These are phyloP conservation scores for Pantelozetes paolii DNA, from an alignment of 2,888 invertebrate genomes.

Conservation along the genomic window DNA sequence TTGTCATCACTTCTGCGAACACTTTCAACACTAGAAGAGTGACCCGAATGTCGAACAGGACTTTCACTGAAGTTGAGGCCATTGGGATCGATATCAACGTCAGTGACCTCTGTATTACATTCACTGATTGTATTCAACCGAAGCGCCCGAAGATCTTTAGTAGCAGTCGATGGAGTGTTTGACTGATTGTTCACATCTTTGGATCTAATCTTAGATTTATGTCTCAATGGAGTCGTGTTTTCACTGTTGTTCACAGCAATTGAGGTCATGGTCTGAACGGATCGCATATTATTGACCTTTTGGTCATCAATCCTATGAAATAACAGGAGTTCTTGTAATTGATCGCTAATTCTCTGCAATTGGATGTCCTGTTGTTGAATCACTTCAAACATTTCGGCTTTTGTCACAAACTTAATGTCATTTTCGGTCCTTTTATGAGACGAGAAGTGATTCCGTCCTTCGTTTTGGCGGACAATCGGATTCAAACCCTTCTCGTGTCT, in stretches of 20 bases:
- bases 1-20: background rate
- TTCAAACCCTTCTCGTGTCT: background rate
- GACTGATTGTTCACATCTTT: background rate
- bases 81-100: conserved; percentile 8
- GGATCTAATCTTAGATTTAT: background rate
- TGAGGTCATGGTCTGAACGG: conserved; percentile 25
- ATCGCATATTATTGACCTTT: background rate
- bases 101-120: background rate
- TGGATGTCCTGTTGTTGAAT: conserved; percentile 21
- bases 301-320: conserved; percentile 6
- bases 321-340: background rate
- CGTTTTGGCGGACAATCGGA: background rate
- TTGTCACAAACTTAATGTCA: background rate
- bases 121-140: conserved; percentile 23
- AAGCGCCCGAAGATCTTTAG: conserved; percentile 26
- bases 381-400: conserved; percentile 3
- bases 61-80: conserved; percentile 25
- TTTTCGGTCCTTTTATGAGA: background rate
- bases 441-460: too few species aligned
- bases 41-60: background rate
- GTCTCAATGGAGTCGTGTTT: conserved; percentile 9
- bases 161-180: conserved; percentile 1
- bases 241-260: conserved; percentile 4
- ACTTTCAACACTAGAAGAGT: background rate
- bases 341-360: conserved; percentile 15